Conservation (phyloP, 2,888 invertebrate genomes). For the Ypsolopha scabrella region DNA sequence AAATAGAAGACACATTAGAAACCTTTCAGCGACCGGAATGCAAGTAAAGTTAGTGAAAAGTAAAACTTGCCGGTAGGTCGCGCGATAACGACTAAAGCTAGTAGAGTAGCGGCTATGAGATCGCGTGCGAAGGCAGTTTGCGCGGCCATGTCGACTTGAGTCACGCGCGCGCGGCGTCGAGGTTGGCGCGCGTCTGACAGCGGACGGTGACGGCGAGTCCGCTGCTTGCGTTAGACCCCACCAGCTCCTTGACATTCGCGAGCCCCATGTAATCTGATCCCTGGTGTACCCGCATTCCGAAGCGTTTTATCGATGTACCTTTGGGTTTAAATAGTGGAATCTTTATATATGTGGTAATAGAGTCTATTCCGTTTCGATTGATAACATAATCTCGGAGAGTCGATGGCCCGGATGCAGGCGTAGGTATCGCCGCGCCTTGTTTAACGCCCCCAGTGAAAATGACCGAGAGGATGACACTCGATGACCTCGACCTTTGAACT, state of each 20-base stretch:
- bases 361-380: too few species aligned
- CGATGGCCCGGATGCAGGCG: slow-evolving; percentile 60
- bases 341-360: too few species aligned
- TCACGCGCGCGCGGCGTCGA: slow-evolving; percentile 12
- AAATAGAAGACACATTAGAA: background rate
- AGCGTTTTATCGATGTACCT: background rate
- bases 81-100: background rate
- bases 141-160: slow-evolving; percentile 1
- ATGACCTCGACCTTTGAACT: slow-evolving; percentile 53
- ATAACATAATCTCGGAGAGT: too few species aligned
- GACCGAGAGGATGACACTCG: slow-evolving; percentile 26
- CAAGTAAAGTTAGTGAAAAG: background rate
- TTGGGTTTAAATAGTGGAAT: background rate
- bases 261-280: slow-evolving; percentile 47
- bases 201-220: slow-evolving; percentile 1
- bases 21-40: background rate
- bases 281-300: slow-evolving; percentile 16
- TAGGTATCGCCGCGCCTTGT: slow-evolving; percentile 38
- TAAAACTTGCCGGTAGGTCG: background rate
- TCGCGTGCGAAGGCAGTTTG: slow-evolving; percentile 13
- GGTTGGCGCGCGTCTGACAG: slow-evolving; percentile 8
- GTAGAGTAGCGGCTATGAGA: background rate
- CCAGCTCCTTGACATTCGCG: slow-evolving; percentile 67
- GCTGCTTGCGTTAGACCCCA: slow-evolving; percentile 13
- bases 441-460: slow-evolving; percentile 43